A percentile compares a stretch with the other conserved stretches of the same genome.
These are phyloP conservation scores for Conistra vaccinii DNA, from an alignment of 2,888 invertebrate genomes.

Conservation along the genomic window DNA sequence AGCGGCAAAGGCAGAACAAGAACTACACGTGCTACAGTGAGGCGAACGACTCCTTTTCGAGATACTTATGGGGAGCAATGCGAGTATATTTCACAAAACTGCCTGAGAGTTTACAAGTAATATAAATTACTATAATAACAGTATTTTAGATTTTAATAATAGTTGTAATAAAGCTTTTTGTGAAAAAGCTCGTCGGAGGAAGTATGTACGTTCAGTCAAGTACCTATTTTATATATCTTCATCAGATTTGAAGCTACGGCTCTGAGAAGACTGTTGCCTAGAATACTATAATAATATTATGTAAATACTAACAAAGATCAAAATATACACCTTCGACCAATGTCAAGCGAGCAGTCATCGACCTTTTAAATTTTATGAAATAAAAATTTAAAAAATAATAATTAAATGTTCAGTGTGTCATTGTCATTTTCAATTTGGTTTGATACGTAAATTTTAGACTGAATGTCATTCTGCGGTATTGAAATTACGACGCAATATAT, in stretches of 20 bases:
- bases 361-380: too few species aligned
- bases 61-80: conserved; percentile 60
- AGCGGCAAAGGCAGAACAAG: fast-evolving
- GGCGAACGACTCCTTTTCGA: neutral
- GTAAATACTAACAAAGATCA: too few species aligned
- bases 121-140: conserved; percentile 1
- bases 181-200: neutral
- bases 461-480: neutral
- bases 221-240: neutral
- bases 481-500: neutral
- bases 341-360: too few species aligned
- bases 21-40: neutral
- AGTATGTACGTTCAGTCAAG: neutral
- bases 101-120: conserved; percentile 70
- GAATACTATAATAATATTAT: too few species aligned
- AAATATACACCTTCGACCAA: too few species aligned
- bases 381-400: too few species aligned
- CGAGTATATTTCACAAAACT: conserved; percentile 71
- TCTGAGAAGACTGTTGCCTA: too few species aligned
- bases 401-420: too few species aligned
- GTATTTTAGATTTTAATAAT: neutral
- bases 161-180: neutral
- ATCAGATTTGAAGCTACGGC: neutral
- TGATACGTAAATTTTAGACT: too few species aligned
- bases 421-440: too few species aligned